Base-by-base conservation (phyloP, 2,113 vertebrate genomes). In the Micronycteris hirsuta region DNA sequence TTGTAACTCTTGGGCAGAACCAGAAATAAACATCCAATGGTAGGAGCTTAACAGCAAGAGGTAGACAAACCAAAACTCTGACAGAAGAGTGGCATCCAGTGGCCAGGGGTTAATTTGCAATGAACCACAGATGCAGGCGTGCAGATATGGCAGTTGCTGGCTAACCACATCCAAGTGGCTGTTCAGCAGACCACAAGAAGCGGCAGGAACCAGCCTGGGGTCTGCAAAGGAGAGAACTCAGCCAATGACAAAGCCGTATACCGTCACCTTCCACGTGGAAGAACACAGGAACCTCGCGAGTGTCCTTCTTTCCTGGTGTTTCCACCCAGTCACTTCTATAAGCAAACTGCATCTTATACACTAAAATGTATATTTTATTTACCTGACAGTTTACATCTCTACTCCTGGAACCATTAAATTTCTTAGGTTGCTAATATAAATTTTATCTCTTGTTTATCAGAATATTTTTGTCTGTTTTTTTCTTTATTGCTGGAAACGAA, bases 51-150 rank as follows among this genome's bases (percentile, higher is more conserved):
- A 74, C 70, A 90, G 41, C 4, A n/a, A 74, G 26, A 77, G 20
- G 63, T 19, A 68, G 10, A 22, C 65, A 95, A 86, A 74, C 33
- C 65, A 63, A 87, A 97, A 93, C 36, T 67, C 90, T 92, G 94
- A 90, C 84, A 7, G 45, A 93, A 96, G 95, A 95, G 96, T 93
- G 96, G 96, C 94, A 95, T 95, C 96, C 92, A 93, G 96, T 91
- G 94, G 96, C 88, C 88, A 84, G 67, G 78, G 90, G 90, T 70
- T 93, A 92, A 92, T 86, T 41, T 89, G 24, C 92, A 96, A 38
- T 38, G 38, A 93, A 68, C 38, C 92, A 49, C 96, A 92, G 87
- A 83, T 88, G 74, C 84, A 77, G 28, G 36, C 58, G 20, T 2
- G 14, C 89, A 80, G 65, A 65, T 78, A 15, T 3, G 5, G 80